phyloP scores from a whole-genome alignment of 2,113 vertebrate genomes.

The Mus spicilegus region DNA sequence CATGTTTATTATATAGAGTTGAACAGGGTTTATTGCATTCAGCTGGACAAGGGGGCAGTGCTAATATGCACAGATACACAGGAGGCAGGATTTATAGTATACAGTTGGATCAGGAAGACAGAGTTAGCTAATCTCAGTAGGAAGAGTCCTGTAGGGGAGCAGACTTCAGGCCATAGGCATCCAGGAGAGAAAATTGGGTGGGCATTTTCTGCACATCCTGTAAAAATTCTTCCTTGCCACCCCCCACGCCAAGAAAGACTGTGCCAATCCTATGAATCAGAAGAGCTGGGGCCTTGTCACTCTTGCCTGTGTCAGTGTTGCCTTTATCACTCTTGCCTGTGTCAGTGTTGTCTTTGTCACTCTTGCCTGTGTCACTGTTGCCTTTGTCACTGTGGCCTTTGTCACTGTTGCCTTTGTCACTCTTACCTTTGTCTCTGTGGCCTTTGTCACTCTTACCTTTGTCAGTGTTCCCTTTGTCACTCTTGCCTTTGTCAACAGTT shows the following conservation, averaged over 20 bases:
- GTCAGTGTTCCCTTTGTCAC: too few relatives aligned
- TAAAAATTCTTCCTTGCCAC: neutral
- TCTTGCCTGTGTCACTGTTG: too few relatives aligned
- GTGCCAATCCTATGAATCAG: neutral
- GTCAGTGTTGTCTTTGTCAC: too few relatives aligned
- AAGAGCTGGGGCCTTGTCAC: neutral
- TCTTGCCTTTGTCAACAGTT: neutral
- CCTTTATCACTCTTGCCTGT: too few relatives aligned
- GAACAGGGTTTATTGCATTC: neutral
- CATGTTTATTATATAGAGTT: neutral
- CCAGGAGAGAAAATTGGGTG: neutral
- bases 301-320: too few relatives aligned
- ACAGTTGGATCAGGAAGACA: neutral
- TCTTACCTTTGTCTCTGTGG: too few relatives aligned
- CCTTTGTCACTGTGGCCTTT: too few relatives aligned
- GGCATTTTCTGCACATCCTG: neutral
- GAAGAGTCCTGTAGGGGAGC: neutral
- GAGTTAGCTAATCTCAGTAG: neutral
- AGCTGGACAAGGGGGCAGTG: neutral
- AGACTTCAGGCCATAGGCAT: neutral
- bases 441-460: too few relatives aligned
- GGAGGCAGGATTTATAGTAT: neutral
- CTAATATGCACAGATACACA: too few relatives aligned
- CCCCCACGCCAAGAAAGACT: neutral
- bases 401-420: too few relatives aligned